Evolutionary conservation across 2,113 vertebrate genomes (phyloP), one percentile per base, ranked within the genome.

Genomic region (Cottus gobio): DNA sequence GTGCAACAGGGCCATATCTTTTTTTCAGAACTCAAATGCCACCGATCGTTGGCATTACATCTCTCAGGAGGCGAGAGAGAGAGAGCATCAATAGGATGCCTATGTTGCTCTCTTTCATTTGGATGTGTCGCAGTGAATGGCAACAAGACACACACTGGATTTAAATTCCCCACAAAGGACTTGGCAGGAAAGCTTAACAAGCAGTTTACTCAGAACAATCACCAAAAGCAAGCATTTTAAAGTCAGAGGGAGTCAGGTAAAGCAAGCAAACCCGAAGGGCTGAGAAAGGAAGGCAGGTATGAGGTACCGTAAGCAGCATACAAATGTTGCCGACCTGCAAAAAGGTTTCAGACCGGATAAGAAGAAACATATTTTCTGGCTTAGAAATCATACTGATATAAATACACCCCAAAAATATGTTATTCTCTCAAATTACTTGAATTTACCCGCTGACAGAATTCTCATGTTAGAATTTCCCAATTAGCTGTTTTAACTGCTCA

Each of bases 71-170:
- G 28, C 0, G 0, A 42, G 30, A 66, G 58, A 70, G 4, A 60
- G 36, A 44, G 13, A 46, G 48, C 50, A 58, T 76, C 61, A 83
- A 18, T 56, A 20, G 18, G 10, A 39, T 39, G 11, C 20, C 56
- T 36, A 34, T 75, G 22, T 15, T 75, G 66, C 54, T 57, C 65
- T 60, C 54, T 73, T 64, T 69, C 26, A 54, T 69, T 79, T 76
- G 20, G 58, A 48, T 61, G 66, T 34, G 64, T 58, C 67, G 70
- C 57, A 73, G 71, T 52, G 48, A 71, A 72, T 66, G 54, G 65
- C 60, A 77, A 30, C 37, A 46, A 61, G 66, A 83, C 54, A 74
- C 10, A 2, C 3, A 10, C 39, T 74, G 73, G 54, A 75, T 52
- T 71, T 56, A 82, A 81, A 67, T 22, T 22, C 18, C 42, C 77